These are phyloP conservation scores for Gallinago jamesoni DNA, from an alignment of 2,113 vertebrate species.

Conservation along the genomic window DNA sequence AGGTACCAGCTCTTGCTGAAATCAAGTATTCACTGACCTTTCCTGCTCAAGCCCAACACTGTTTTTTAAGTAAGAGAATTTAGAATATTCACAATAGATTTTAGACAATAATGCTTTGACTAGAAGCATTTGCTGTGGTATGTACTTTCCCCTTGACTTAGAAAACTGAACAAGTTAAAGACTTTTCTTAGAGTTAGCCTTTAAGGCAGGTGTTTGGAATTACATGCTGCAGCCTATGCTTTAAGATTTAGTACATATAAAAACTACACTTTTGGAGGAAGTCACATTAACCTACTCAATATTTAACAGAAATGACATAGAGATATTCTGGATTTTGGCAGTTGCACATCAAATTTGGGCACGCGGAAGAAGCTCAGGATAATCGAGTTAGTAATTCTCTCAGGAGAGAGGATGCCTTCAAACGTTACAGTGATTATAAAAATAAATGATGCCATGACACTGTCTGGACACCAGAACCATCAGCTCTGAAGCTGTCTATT, in stretches of 20 bases:
- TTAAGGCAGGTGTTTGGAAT: background rate
- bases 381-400: background rate
- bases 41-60: background rate
- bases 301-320: background rate
- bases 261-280: background rate
- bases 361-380: background rate
- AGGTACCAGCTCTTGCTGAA: background rate
- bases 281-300: background rate
- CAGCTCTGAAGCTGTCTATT: conserved; percentile 15
- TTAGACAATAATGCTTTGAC: background rate
- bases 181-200: background rate
- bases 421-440: background rate
- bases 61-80: background rate
- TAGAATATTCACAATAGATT: background rate
- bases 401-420: background rate
- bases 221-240: background rate
- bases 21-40: background rate
- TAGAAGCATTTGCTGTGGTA: background rate
- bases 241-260: background rate
- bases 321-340: background rate
- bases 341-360: background rate
- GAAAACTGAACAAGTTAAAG: background rate
- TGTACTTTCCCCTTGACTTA: background rate
- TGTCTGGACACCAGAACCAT: conserved; percentile 24
- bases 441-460: background rate